These are phyloP conservation scores for Perca flavescens DNA, from an alignment of 2,113 vertebrate species.

Conservation along the genomic window DNA sequence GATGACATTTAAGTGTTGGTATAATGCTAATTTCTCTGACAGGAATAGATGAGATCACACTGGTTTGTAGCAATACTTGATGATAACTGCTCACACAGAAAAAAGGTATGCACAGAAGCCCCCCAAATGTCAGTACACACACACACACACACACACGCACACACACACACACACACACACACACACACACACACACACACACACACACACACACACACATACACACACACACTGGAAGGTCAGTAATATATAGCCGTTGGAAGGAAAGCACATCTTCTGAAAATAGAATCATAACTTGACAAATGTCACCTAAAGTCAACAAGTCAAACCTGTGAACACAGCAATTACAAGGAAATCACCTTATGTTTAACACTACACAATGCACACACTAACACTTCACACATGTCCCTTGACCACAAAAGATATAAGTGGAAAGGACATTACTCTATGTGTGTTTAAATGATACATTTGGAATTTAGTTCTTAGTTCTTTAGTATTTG, in stretches of 20 bases:
- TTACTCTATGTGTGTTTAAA: not conserved
- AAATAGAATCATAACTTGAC: not conserved
- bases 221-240: not conserved
- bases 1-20: constrained; percentile 71
- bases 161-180: not conserved
- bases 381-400: constrained; percentile 21
- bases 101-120: not conserved
- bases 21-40: constrained; percentile 50
- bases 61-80: constrained; percentile 51
- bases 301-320: constrained; percentile 6
- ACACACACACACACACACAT: not conserved
- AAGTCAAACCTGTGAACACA: constrained; percentile 30
- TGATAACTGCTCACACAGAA: not conserved
- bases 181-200: not conserved
- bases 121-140: constrained; percentile 33
- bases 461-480: not conserved
- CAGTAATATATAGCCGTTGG: not conserved
- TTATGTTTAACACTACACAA: constrained; percentile 41
- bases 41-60: constrained; percentile 58
- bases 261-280: not conserved
- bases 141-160: not conserved
- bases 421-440: not conserved
- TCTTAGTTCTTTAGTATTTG: not conserved
- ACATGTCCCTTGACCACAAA: not conserved
- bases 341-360: constrained; percentile 25